Evolutionary conservation across 53 echinoderm and acorn worm species (phyloP).

Genomic region (Astropecten irregularis): DNA sequence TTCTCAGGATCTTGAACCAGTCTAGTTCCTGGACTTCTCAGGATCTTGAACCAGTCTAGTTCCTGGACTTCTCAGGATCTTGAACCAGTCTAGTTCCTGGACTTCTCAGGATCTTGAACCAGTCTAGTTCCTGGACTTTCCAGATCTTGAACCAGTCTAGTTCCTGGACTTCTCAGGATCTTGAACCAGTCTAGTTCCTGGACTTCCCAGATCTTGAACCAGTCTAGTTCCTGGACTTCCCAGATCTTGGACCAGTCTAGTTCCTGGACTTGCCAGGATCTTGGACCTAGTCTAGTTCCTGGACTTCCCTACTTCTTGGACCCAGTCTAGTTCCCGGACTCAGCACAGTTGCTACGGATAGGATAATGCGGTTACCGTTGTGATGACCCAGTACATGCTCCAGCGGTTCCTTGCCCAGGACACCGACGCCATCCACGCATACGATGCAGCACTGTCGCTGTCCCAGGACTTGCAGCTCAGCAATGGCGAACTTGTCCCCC

Average conservation of each 20-base stretch:
- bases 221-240: no score
- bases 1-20: background rate
- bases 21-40: slow-evolving; percentile 3
- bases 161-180: no score
- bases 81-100: background rate
- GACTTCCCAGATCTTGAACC: no score
- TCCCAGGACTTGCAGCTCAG: slow-evolving; percentile 30
- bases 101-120: no score
- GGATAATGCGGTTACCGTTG: slow-evolving; percentile 27
- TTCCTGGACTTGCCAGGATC: no score
- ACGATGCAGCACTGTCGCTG: slow-evolving; percentile 29
- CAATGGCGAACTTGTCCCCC: slow-evolving; percentile 14
- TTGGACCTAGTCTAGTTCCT: no score
- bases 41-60: background rate
- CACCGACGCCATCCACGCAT: slow-evolving; percentile 1
- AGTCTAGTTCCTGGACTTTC: slow-evolving; percentile 29
- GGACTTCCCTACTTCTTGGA: no score
- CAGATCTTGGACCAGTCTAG: no score
- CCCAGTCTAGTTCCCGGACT: slow-evolving; percentile 37
- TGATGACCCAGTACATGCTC: slow-evolving; percentile 50
- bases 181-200: no score
- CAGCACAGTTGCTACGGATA: background rate
- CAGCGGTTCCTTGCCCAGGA: slow-evolving; percentile 52
- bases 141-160: no score
- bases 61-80: background rate